Evolutionary conservation across 2,113 vertebrate genomes (phyloP), one percentile per base, ranked within the genome.

Genomic region (Numenius arquata): DNA sequence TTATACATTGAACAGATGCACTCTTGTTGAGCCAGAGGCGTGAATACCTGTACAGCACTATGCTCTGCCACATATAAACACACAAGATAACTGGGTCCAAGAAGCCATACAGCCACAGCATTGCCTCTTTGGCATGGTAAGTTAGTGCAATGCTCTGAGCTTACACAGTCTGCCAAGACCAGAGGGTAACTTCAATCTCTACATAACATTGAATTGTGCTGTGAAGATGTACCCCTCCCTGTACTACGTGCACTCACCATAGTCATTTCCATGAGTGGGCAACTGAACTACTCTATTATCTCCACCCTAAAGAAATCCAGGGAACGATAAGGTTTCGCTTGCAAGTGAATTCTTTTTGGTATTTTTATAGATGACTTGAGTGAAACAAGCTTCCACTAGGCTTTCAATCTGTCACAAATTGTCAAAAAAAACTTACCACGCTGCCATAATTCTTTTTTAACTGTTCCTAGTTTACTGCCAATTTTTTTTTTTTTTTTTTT

Each of bases 211-310:
- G 61, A 63, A 47, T 23, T 55, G 7, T 22, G 8, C 56, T 47
- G 29, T 56, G 58, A 65, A 61, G 23, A 5, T 43, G 12, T 48
- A 25, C 19, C 23, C 48, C 40, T 75, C 29, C 17, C 21, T 92
- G 53, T 30, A 2, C 0, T 21, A 52, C 0, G 0, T 47, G 16
- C 22, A 17, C 14, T 90, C 53, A 47, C 40, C 36, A 23, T 3
- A 26, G 29, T 22, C 1, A 40, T 68, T 85, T 90, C 43, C 25
- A 13, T 13, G 40, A 62, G 17, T 7, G 11, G 11, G 18, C 27
- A 80, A 15, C 15, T 79, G 48, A 88, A 48, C 29, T 58, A 12
- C 34, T 80, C 61, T 62, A 4, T 72, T 63, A 36, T 58, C 38
- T 38, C 12, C 22, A 77, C 3, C 11, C 9, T 47, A 55, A 73